These are phyloP conservation scores for Mus minutoides DNA, from an alignment of 2,797 vertebrate genomes.

Conservation along the genomic window DNA sequence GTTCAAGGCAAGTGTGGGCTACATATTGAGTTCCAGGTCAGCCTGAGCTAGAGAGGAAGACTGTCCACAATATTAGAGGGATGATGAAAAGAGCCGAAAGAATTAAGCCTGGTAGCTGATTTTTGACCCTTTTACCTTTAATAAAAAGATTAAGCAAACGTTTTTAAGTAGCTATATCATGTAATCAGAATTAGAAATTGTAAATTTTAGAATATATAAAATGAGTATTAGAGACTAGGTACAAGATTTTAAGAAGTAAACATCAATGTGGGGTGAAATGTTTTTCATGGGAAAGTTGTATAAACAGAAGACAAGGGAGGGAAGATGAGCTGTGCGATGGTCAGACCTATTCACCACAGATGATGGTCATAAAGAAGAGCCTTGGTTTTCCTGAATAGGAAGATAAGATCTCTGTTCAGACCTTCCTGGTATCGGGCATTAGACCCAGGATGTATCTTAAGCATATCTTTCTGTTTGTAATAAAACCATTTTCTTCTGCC, in stretches of 20 bases:
- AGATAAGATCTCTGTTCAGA: neutral
- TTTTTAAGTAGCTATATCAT: neutral
- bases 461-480: slow-evolving; percentile 2
- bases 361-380: neutral
- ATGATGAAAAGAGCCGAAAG: slow-evolving; percentile 39
- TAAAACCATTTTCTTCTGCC: slow-evolving; percentile 46
- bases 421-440: neutral
- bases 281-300: slow-evolving; percentile 25
- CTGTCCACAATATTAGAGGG: neutral
- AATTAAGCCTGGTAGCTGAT: neutral
- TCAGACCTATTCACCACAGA: slow-evolving; percentile 7
- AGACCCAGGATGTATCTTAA: slow-evolving; percentile 33
- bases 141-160: slow-evolving; percentile 36
- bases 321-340: neutral
- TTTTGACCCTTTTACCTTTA: slow-evolving; percentile 27
- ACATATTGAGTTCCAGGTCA: neutral
- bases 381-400: slow-evolving; percentile 5
- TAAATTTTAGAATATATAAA: slow-evolving; percentile 32
- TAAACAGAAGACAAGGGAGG: slow-evolving; percentile 21
- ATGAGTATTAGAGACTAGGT: neutral
- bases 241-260: slow-evolving; percentile 46
- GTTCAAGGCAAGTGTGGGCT: neutral
- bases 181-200: neutral
- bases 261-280: neutral
- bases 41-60: neutral